Percentiles rank a stretch among this genome's conserved stretches.
Conservation (phyloP, 2,113 vertebrate species). For the Engraulis encrasicolus region DNA sequence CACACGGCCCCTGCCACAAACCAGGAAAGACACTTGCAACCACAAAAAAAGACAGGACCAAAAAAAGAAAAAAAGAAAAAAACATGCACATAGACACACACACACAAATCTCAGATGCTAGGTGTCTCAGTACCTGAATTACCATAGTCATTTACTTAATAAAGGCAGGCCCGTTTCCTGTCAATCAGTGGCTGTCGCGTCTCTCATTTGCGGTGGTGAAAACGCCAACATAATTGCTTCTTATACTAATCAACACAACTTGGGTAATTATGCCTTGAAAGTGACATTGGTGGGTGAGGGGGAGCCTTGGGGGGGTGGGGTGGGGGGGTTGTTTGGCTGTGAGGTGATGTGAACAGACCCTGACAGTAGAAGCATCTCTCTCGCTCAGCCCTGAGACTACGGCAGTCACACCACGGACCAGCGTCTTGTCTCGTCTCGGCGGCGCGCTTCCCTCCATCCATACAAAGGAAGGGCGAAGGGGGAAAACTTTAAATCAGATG, state of each 20-base stretch:
- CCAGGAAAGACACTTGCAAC: conserved; percentile 65
- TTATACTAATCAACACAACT: conserved; percentile 85
- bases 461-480: conserved; percentile 61
- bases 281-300: conserved; percentile 78
- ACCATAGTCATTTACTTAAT: conserved; percentile 85
- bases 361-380: conserved; percentile 75
- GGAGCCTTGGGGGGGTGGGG: conserved; percentile 23
- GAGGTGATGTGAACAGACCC: conserved; percentile 66
- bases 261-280: conserved; percentile 86
- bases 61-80: neutral
- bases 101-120: conserved; percentile 32
- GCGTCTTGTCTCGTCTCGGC: conserved; percentile 69
- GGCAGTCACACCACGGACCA: conserved; percentile 68
- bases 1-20: conserved; percentile 67
- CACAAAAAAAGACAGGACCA: neutral
- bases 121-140: conserved; percentile 81
- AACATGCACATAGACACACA: no score
- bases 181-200: conserved; percentile 81
- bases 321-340: neutral
- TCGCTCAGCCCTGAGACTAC: conserved; percentile 74
- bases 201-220: conserved; percentile 75
- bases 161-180: conserved; percentile 79
- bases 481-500: conserved; percentile 71
- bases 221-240: conserved; percentile 82
- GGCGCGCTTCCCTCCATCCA: conserved; percentile 70